Percentiles rank a stretch among this genome's conserved stretches.
phyloP scores from a whole-genome alignment of 92 coral and sea anemone species.

The Pocillopora meandrina region DNA sequence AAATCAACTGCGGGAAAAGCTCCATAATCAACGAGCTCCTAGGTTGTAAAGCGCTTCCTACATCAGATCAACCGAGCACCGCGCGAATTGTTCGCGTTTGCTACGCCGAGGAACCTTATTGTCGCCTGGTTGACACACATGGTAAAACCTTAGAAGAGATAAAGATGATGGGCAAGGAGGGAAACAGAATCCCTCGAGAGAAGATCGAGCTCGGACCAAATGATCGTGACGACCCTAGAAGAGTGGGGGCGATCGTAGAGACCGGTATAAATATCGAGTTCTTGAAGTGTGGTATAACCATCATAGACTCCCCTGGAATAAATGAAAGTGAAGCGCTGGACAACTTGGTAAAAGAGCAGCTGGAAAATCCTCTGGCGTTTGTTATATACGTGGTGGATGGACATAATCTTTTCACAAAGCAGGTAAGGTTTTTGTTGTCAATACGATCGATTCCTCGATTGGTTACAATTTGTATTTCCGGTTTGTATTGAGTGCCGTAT shows the following conservation, averaged over 20 bases:
- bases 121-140: constrained; percentile 31
- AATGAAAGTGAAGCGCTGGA: constrained; percentile 68
- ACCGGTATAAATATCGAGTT: constrained; percentile 59
- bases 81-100: constrained; percentile 68
- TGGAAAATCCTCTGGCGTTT: constrained; percentile 60
- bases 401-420: constrained; percentile 60
- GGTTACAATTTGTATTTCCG: background rate
- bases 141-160: constrained; percentile 31
- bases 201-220: constrained; percentile 52
- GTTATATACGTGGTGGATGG: constrained; percentile 75
- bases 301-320: constrained; percentile 74
- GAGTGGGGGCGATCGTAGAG: constrained; percentile 58
- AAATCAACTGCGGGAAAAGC: constrained; percentile 80
- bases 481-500: background rate
- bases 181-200: constrained; percentile 57
- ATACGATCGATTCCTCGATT: background rate
- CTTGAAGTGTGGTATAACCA: constrained; percentile 65
- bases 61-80: constrained; percentile 76
- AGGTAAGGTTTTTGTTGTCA: constrained; percentile 31
- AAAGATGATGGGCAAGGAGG: constrained; percentile 15
- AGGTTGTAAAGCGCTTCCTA: constrained; percentile 54
- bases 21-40: constrained; percentile 71
- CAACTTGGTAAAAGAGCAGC: constrained; percentile 62
- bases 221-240: constrained; percentile 58
- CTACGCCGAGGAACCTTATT: constrained; percentile 57